Conservation (phyloP, 2,113 vertebrate genomes). For the Puffinus mauretanicus region DNA sequence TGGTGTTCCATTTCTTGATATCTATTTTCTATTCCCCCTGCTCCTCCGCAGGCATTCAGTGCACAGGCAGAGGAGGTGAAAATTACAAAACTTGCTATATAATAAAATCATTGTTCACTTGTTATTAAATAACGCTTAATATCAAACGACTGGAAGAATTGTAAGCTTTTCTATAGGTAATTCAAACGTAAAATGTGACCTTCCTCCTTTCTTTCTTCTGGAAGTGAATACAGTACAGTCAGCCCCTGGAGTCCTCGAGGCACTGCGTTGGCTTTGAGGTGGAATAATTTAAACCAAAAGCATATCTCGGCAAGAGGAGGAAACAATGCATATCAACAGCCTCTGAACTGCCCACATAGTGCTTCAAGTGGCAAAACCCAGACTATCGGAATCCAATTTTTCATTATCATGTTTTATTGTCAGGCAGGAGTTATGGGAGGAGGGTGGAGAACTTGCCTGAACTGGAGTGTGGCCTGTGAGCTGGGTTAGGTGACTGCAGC, state of each 20-base stretch:
- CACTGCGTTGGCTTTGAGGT: background rate
- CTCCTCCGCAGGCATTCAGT: background rate
- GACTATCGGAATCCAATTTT: background rate
- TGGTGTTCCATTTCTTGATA: background rate
- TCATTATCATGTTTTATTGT: background rate
- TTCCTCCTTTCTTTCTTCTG: background rate
- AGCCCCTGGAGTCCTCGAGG: background rate
- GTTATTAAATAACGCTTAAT: background rate
- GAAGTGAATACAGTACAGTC: background rate
- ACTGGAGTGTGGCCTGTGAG: background rate
- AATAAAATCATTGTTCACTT: background rate
- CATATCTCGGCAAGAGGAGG: background rate
- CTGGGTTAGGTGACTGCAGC: background rate
- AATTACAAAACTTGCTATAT: background rate
- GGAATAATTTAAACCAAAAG: background rate
- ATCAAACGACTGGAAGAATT: background rate
- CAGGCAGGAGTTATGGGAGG: background rate
- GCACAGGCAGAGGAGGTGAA: background rate
- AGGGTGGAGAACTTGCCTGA: background rate
- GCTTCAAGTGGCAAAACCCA: background rate
- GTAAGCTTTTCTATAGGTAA: background rate
- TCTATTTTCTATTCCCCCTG: background rate
- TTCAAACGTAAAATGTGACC: background rate
- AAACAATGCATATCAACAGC: background rate
- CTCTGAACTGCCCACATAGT: background rate